Base-by-base conservation (phyloP, 2,113 vertebrate species). In the Peromyscus polionotus region DNA sequence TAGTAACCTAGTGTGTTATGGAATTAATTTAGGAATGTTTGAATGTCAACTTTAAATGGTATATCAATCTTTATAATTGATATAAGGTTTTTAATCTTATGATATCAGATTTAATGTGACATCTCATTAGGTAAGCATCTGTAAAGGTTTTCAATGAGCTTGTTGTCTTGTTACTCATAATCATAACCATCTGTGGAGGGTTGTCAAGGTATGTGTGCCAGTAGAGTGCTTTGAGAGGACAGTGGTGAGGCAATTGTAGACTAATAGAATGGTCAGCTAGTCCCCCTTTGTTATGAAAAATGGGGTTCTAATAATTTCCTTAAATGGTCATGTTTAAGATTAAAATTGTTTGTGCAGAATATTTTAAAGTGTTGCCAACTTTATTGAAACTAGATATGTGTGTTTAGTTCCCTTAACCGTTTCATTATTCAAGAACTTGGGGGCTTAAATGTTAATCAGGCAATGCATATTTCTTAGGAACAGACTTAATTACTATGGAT, bases 191-290 rank as follows among this genome's bases (percentile, higher is more conserved):
- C 98, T 99, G 99, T 97, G 97, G 97, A 97, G 96, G 93, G 97
- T 96, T 98, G 99, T 98, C 97, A 98, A 97, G 93, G 97, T 98
- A 96, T 97, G 98, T 79, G 98, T 98, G 97, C 98, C 98, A 97
- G 98, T 98, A 97, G 48, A 96, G 63, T 95, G 97, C 98, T 98
- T 98, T 98, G 95, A 97, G 98, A 97, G 95, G 98, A 97, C 98
- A 98, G 98, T 96, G 98, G 97, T 98, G 98, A 98, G 99, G 99
- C 99, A 99, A 99, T 99, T 99, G 99, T 98, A 98, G 98, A 98
- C 98, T 99, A 98, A 99, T 99, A 98, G 97, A 97, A 98, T 98
- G 98, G 98, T 97, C 98, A 98, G 92, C 98, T 84, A 98, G 98
- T 98, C 98, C 95, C 36, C 73, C 96, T 99, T 95, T 98, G 97